Conservation (phyloP, 2,113 vertebrate genomes). For the Megaleporinus macrocephalus region DNA sequence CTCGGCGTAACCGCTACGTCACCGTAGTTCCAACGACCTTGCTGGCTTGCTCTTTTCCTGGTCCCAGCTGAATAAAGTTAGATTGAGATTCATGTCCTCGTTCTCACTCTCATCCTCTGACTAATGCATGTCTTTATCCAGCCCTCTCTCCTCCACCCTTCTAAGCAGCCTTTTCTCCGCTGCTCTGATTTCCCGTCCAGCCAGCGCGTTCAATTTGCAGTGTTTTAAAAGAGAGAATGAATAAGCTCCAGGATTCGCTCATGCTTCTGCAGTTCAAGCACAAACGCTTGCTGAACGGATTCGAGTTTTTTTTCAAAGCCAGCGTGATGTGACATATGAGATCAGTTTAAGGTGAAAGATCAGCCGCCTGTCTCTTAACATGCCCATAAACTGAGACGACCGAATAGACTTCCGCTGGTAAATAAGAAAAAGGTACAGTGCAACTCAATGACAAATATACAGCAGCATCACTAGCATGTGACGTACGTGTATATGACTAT, state of each 20-base stretch:
- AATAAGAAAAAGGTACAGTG: no score
- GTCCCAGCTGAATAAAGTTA: constrained; percentile 44
- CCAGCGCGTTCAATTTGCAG: constrained; percentile 29
- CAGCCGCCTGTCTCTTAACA: no score
- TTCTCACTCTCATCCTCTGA: constrained; percentile 34
- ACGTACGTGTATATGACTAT: no score
- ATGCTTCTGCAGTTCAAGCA: neutral
- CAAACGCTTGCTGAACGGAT: neutral
- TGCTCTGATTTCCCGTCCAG: constrained; percentile 5
- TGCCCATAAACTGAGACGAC: no score
- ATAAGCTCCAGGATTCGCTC: neutral
- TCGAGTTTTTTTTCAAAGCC: no score
- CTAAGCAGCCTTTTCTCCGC: constrained; percentile 13
- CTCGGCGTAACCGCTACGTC: neutral
- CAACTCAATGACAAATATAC: no score
- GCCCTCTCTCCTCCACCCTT: constrained; percentile 6
- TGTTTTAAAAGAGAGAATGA: neutral
- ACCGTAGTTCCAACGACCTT: constrained; percentile 27
- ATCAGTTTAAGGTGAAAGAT: neutral
- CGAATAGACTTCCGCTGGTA: neutral
- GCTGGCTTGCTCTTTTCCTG: constrained; percentile 41
- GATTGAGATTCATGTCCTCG: constrained; percentile 49
- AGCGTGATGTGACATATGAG: no score
- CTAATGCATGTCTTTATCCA: constrained; percentile 40
- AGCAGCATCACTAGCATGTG: no score